A percentile compares a stretch with the other conserved stretches of the same genome.
These are phyloP conservation scores for Sphaerodactylus townsendi DNA, from an alignment of 2,113 vertebrate species.

Conservation along the genomic window DNA sequence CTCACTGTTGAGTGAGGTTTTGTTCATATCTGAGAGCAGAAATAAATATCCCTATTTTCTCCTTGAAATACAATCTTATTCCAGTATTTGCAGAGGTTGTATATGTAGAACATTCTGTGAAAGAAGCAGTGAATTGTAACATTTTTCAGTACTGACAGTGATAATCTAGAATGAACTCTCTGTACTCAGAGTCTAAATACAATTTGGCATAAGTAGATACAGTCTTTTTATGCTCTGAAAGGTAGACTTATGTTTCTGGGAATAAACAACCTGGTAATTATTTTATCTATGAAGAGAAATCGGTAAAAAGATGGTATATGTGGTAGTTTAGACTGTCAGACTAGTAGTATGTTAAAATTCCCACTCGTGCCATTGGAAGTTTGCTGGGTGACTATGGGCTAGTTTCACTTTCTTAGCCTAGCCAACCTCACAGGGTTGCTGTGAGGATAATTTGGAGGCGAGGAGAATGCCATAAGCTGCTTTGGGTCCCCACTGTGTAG, in stretches of 20 bases:
- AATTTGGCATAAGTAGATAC: fast-evolving
- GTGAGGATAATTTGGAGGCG: no score
- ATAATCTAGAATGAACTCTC: neutral
- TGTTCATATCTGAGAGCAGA: neutral
- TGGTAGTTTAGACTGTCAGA: no score
- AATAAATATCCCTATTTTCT: neutral
- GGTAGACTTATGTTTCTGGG: neutral
- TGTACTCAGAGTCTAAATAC: neutral
- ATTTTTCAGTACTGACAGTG: neutral
- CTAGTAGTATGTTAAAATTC: no score
- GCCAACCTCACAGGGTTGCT: no score
- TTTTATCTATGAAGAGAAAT: neutral
- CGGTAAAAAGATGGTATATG: no score
- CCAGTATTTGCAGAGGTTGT: neutral
- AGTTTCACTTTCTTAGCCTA: no score
- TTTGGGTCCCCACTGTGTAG: no score
- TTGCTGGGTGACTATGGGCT: no score
- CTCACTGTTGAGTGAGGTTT: neutral
- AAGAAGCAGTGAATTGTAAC: neutral
- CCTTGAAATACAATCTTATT: neutral
- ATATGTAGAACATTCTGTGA: neutral
- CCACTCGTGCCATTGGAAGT: no score
- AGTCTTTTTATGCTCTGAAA: neutral
- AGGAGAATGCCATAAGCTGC: no score
- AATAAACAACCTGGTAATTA: neutral